These are phyloP conservation scores for Sus scrofa DNA, from an alignment of 2,113 vertebrate species.

Conservation along the genomic window T2T-Sscrofa CM000825.6:74054501-74055000, in stretches of 20 bases:
- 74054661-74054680: background rate
- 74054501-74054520: background rate
- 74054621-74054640: background rate
- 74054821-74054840: background rate
- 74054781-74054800: background rate
- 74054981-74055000: background rate
- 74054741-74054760: background rate
- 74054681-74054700: background rate
- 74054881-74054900: background rate
- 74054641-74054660: background rate
- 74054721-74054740: background rate
- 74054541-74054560: too few relatives aligned
- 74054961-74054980: background rate
- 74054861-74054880: background rate
- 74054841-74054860: background rate
- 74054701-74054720: background rate
- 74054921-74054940: background rate
- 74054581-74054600: background rate
- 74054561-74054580: background rate
- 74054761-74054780: background rate
- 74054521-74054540: background rate
- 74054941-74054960: background rate
- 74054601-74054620: background rate
- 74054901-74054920: background rate
- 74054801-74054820: background rate